Conservation (phyloP, 2,797 vertebrate genomes). For the Eremophila alpestris region DNA sequence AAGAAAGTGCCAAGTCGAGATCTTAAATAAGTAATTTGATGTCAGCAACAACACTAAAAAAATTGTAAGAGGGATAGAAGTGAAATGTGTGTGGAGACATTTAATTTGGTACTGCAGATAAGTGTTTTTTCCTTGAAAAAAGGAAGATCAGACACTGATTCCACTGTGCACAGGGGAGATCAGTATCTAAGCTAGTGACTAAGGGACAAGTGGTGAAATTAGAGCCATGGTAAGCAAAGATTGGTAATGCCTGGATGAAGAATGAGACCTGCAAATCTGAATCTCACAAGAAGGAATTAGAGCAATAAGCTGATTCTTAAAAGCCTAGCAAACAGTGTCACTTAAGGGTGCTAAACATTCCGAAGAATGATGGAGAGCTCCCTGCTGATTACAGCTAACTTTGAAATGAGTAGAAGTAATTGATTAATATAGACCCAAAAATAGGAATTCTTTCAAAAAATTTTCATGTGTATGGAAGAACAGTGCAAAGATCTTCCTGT, state of each 20-base stretch:
- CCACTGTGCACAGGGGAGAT: background rate
- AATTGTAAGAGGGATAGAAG: background rate
- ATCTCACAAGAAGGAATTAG: background rate
- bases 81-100: background rate
- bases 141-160: background rate
- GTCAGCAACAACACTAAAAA: background rate
- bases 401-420: constrained; percentile 5
- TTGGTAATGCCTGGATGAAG: background rate
- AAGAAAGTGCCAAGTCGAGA: background rate
- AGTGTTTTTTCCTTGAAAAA: constrained; percentile 9
- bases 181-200: background rate
- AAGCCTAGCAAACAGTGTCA: background rate
- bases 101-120: background rate
- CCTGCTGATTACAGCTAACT: background rate
- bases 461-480: background rate
- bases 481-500: background rate
- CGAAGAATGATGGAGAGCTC: background rate
- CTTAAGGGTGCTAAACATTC: background rate
- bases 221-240: background rate
- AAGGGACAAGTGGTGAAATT: background rate
- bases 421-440: background rate
- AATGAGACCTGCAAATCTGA: background rate
- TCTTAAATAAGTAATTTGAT: background rate
- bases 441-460: background rate
- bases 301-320: constrained; percentile 2